Evolutionary conservation across 2,797 vertebrate species (phyloP).

Genomic region (Esox masquinongy): DNA sequence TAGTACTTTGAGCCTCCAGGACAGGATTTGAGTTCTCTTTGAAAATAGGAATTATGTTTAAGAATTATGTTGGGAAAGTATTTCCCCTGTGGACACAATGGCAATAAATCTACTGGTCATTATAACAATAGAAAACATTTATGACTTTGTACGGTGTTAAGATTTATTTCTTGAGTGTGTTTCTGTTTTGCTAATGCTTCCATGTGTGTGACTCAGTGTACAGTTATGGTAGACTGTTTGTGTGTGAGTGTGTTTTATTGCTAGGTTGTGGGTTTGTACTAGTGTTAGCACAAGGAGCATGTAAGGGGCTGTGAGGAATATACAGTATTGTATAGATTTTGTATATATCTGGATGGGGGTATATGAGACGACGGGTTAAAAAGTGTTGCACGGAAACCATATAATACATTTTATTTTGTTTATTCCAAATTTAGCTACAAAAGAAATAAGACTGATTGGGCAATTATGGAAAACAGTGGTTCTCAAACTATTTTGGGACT

Average conservation of each 20-base stretch:
- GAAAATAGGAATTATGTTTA: conserved; percentile 16
- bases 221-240: not conserved
- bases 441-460: not conserved
- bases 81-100: conserved; percentile 37
- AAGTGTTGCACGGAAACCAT: conserved; percentile 53
- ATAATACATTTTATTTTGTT: conserved; percentile 27
- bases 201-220: conserved; percentile 34
- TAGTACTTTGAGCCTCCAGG: conserved; percentile 16
- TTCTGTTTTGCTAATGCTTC: conserved; percentile 10
- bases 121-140: conserved; percentile 25
- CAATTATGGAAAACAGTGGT: not conserved
- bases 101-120: conserved; percentile 49
- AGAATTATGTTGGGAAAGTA: conserved; percentile 30
- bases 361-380: conserved; percentile 27
- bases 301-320: conserved; percentile 25
- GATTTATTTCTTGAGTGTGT: conserved; percentile 8
- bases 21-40: not conserved
- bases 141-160: conserved; percentile 21
- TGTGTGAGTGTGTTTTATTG: conserved; percentile 16
- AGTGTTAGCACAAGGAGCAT: conserved; percentile 45
- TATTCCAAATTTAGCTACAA: conserved; percentile 9
- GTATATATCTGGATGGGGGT: conserved; percentile 12
- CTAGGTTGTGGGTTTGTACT: conserved; percentile 24
- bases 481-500: not conserved
- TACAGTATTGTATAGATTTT: conserved; percentile 45